Conservation (phyloP, 2,113 vertebrate genomes). For the Columbina picui region DNA sequence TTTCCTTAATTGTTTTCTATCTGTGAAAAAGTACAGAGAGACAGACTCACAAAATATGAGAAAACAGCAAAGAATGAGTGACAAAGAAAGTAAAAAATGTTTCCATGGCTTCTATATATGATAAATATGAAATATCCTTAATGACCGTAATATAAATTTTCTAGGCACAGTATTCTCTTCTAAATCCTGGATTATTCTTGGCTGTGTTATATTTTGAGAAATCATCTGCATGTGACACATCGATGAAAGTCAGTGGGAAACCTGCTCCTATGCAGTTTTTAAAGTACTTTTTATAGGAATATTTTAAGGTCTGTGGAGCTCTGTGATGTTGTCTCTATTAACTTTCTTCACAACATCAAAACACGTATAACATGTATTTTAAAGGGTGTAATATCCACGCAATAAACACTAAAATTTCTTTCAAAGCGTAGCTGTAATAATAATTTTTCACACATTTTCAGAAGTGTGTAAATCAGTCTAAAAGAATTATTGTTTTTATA, state of each 20-base stretch:
- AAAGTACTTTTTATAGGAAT: neutral
- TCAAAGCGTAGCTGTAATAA: neutral
- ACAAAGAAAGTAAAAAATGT: neutral
- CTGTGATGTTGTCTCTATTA: neutral
- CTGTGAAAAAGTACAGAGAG: neutral
- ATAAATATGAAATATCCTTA: neutral
- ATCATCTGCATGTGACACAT: neutral
- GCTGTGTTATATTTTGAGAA: neutral
- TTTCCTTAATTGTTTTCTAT: conserved; percentile 24
- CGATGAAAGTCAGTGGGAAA: neutral
- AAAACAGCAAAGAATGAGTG: neutral
- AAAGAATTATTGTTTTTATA: conserved; percentile 37
- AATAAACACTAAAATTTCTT: conserved; percentile 36
- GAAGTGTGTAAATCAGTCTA: conserved; percentile 11
- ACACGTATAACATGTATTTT: conserved; percentile 29
- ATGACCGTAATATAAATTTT: neutral
- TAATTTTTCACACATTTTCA: conserved; percentile 37
- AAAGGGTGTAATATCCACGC: neutral
- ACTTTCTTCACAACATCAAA: neutral
- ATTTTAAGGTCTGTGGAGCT: neutral
- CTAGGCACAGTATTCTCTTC: neutral
- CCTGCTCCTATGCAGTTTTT: neutral
- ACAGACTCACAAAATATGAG: neutral
- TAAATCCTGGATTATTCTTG: neutral
- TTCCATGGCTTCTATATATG: neutral